Evolutionary conservation across 2,797 vertebrate genomes (phyloP).

Genomic region (Coccyzus lansbergi): DNA sequence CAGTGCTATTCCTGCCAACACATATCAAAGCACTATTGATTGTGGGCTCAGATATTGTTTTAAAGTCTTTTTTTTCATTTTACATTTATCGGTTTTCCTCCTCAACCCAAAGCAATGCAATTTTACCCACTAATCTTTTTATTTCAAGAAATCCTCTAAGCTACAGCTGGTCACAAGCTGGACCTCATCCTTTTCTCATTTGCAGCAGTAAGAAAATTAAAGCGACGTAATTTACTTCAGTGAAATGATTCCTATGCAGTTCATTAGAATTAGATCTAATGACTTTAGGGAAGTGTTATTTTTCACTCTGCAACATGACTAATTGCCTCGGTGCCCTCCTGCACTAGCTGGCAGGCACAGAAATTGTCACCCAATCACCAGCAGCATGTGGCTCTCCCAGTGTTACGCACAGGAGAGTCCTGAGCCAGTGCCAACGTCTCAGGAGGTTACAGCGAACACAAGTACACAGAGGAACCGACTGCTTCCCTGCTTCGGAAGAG

Average conservation of each 20-base stretch:
- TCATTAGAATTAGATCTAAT: not conserved
- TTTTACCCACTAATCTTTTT: not conserved
- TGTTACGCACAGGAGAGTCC: not conserved
- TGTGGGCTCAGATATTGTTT: not conserved
- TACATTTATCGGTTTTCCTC: not conserved
- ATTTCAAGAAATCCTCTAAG: not conserved
- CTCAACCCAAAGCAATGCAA: not conserved
- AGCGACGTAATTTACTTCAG: not conserved
- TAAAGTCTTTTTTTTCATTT: not conserved
- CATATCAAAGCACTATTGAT: not conserved
- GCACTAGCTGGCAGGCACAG: not conserved
- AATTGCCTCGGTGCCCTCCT: not conserved
- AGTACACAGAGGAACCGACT: not conserved
- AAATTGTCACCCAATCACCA: not conserved
- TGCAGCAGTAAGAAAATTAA: not conserved
- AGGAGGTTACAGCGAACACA: not conserved
- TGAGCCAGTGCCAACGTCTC: not conserved
- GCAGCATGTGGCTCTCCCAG: not conserved
- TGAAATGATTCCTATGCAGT: not conserved
- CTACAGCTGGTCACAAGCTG: not conserved
- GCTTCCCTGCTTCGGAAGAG: not conserved
- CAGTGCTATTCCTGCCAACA: slow-evolving; percentile 12
- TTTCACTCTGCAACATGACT: not conserved
- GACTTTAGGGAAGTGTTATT: not conserved
- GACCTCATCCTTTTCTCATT: not conserved